Conservation (phyloP, 2,888 invertebrate genomes). For the Rhodophaea formosa region DNA sequence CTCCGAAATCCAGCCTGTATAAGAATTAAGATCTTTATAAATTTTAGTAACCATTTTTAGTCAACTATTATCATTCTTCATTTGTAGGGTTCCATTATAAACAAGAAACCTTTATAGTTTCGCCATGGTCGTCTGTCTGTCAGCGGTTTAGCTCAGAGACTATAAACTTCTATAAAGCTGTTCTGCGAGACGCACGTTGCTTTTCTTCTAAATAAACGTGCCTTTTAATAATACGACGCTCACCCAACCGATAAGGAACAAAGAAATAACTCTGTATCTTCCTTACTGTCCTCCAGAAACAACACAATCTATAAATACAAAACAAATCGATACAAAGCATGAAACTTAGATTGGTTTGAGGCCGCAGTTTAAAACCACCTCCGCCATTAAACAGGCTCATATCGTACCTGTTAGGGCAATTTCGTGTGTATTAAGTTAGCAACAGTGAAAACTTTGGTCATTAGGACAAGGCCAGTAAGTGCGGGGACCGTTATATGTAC, state of each 20-base stretch:
- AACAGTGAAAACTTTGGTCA: conserved; percentile 69
- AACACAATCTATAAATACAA: neutral
- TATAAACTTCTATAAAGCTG: too few species aligned
- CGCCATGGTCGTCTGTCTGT: too few species aligned
- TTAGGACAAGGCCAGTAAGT: conserved; percentile 47
- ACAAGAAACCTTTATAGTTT: too few species aligned
- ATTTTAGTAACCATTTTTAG: too few species aligned
- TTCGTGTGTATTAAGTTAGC: conserved; percentile 60
- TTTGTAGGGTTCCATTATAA: too few species aligned
- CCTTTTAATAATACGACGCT: too few species aligned
- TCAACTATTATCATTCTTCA: too few species aligned
- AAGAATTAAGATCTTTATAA: too few species aligned
- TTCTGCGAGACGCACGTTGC: too few species aligned
- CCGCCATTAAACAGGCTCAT: conserved; percentile 17
- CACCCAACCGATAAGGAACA: neutral
- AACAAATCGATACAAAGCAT: conserved; percentile 17
- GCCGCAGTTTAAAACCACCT: conserved; percentile 21
- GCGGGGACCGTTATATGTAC: conserved; percentile 18
- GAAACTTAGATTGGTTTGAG: conserved; percentile 19
- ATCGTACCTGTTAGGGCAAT: conserved; percentile 21
- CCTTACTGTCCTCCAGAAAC: neutral
- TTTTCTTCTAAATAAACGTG: too few species aligned
- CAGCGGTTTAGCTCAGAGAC: too few species aligned
- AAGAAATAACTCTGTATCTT: neutral
- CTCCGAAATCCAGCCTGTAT: too few species aligned